Evolutionary conservation across 2,888 invertebrate genomes (phyloP), one percentile per base, ranked within the genome.

Genomic region (Apotomis betuletana): DNA sequence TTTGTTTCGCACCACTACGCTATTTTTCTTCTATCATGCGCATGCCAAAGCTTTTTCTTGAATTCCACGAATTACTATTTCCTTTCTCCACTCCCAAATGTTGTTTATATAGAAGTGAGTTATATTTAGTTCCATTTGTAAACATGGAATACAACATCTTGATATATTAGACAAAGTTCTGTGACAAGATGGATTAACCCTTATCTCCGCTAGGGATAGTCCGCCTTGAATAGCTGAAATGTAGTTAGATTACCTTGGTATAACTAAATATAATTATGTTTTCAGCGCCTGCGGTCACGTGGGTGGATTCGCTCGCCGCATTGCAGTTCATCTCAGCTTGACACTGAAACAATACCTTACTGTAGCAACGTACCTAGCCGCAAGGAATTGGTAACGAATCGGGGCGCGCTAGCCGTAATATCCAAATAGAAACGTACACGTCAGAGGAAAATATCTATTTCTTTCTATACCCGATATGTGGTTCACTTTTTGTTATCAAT

Each of bases 121-220:
- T 10, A 10, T 9, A 49, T 9, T 49, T 49, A 10, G 9, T 10
- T 49, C 49, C 49, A 6, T 49, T 49, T 6, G 49, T 49, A 49
- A 49, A 49, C 49, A 12, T 49, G 49, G 10, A 49, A 8, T 9
- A 49, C 49, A 49, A 64, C 55, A 55, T 55, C 54, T 64, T 55
- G 15, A 55, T 55, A 46, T 55, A 44, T 64, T 52, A 55, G 27
- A 15, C 27, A 64, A 64, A 64, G 44, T 55, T 46, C 64, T 44
- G 64, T 44, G 44, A 55, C 64, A 64, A 55, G 55, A 55, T 44
- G 64, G 55, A 64, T 64, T 46, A 64, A 64, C 54, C 55, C 55
- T 54, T 64, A 46, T 64, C 64, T 64, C 44, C 54, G 52, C 36
- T 36, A 64, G 64, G 41, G 27, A 44, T 27, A 64, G 55, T 41